Evolutionary conservation across 2,797 vertebrate genomes (phyloP), one percentile per base, ranked within the genome.

Genomic region (Macroramphosus scolopax): DNA sequence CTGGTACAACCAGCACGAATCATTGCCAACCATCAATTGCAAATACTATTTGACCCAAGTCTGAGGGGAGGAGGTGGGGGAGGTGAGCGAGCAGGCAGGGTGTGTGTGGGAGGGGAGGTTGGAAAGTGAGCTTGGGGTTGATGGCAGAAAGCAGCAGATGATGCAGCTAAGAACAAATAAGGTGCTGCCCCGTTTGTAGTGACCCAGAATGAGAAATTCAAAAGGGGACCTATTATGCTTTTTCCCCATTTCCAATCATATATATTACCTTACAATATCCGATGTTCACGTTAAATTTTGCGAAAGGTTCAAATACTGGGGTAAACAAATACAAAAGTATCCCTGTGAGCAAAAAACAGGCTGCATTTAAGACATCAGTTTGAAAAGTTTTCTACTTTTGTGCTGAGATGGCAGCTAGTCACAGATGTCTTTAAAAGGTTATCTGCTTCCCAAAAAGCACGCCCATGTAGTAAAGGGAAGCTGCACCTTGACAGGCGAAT

Each of bases 131-230:
- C 68, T 72, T 51, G 67, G 72, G 75, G 72, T 67, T 79, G 73
- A 82, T 66, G 59, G 84, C 84, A 81, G 74, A 60, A 84, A 84
- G 78, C 72, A 85, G 82, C 80, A 67, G 77, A 72, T 80, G 78
- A 68, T 72, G 77, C 71, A 85, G 81, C 80, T 81, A 47, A 60
- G 63, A 72, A 76, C 58, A 68, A 73, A 72, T 44, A 69, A 69
- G 60, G 63, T 73, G 64, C 59, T 2, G 60, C 59, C 3, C 62
- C 44, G 74, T 35, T 36, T 64, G 50, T 57, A 18, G 50, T 63
- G 60, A 67, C 20, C 45, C 33, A 42, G 49, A 14, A 12, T 17
- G 28, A 32, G n/a, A 25, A 8, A 3, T 31, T 31, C 3, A 5
- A n/a, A 13, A 31, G 29, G 29, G 29, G 12, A 31, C 11, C 29